phyloP scores from a whole-genome alignment of 2,113 vertebrate genomes.

The Salvator merianae region DNA sequence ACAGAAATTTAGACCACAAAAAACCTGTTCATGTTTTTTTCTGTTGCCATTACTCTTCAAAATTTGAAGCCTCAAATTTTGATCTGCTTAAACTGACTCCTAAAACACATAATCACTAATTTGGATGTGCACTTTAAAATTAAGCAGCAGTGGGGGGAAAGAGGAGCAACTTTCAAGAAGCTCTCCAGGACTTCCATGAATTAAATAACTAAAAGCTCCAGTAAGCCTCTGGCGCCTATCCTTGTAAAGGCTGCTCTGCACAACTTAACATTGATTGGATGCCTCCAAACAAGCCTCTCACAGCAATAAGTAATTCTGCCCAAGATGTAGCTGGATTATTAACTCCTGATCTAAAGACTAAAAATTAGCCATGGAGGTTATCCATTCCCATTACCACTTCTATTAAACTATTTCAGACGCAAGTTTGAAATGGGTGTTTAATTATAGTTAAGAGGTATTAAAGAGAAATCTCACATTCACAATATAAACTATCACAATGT shows the following conservation, averaged over 20 bases:
- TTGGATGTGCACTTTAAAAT: conserved; percentile 6
- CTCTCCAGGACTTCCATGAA: neutral
- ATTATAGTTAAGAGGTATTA: neutral
- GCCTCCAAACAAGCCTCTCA: neutral
- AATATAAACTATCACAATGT: neutral
- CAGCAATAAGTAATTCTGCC: neutral
- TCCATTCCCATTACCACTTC: neutral
- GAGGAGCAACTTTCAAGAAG: neutral
- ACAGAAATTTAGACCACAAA: too few species aligned
- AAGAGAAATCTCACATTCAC: neutral
- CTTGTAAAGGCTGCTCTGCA: too few species aligned
- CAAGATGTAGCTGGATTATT: neutral
- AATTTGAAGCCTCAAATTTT: neutral
- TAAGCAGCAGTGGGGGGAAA: neutral
- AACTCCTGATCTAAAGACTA: neutral
- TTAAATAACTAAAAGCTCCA: neutral
- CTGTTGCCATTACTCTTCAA: neutral
- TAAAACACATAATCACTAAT: neutral
- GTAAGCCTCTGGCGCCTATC: neutral
- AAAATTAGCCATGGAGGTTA: neutral
- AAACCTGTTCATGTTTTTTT: neutral
- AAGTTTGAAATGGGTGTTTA: neutral
- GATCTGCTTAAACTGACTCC: neutral
- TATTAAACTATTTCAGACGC: neutral
- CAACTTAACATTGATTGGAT: neutral